Evolutionary conservation across 2,888 invertebrate genomes (phyloP).

Genomic region (Tenthredo distinguenda): DNA sequence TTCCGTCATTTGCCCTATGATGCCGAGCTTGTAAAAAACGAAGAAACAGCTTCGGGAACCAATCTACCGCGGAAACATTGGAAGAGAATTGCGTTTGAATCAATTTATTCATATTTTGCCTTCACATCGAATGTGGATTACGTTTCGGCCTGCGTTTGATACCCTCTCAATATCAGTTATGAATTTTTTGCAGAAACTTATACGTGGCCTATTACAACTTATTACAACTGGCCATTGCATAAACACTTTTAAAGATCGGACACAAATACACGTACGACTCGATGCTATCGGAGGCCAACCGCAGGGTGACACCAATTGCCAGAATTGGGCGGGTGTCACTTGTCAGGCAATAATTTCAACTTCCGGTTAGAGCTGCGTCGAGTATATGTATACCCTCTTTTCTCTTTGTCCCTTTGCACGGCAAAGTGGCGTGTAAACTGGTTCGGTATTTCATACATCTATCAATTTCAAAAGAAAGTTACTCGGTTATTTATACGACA

Average conservation of each 20-base stretch:
- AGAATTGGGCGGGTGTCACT: constrained; percentile 49
- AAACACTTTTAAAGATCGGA: not conserved
- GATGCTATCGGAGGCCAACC: constrained; percentile 18
- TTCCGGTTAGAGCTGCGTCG: constrained; percentile 35
- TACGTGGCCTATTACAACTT: not conserved
- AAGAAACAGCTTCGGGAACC: not conserved
- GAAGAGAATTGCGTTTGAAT: not conserved
- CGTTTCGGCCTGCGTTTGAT: not conserved
- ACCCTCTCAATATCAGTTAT: not conserved
- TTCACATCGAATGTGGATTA: not conserved
- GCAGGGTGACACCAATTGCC: constrained; percentile 47
- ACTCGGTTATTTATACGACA: not conserved
- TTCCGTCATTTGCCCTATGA: not conserved
- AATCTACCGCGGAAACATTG: not conserved
- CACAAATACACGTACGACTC: constrained; percentile 11
- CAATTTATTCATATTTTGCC: not conserved
- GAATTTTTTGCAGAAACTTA: not conserved
- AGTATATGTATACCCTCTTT: constrained; percentile 24
- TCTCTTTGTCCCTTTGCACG: constrained; percentile 20
- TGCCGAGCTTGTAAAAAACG: not conserved
- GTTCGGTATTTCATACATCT: not conserved
- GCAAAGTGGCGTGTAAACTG: constrained; percentile 45
- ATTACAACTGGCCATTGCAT: not conserved
- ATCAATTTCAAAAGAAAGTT: constrained; percentile 35
- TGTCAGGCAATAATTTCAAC: constrained; percentile 47